A percentile compares a stretch with the other conserved stretches of the same genome.
phyloP scores from a whole-genome alignment of 1,140 invertebrate species.

The Caerostris extrusa region DNA sequence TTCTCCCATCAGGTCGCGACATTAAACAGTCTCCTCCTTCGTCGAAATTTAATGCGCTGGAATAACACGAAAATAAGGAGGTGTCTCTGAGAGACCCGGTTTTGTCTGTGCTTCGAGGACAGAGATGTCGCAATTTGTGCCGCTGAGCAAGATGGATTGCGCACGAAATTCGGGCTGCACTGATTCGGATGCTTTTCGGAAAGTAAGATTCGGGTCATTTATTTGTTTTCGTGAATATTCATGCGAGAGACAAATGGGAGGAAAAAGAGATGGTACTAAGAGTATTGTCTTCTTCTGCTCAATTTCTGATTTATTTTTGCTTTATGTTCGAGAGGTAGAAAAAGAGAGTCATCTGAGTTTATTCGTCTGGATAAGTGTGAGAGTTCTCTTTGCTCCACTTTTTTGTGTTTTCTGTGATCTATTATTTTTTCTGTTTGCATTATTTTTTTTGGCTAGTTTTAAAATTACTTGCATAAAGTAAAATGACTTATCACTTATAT shows the following conservation, averaged over 20 bases:
- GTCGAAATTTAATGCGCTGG: not conserved
- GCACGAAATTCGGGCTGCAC: not conserved
- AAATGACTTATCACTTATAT: no score
- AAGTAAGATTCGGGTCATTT: not conserved
- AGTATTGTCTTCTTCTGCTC: not conserved
- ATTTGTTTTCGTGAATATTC: constrained; percentile 1
- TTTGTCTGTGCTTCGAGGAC: not conserved
- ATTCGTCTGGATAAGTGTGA: no score
- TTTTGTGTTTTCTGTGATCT: no score
- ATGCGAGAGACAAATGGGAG: not conserved
- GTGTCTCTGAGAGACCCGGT: not conserved
- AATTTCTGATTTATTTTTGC: not conserved
- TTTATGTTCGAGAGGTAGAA: no score
- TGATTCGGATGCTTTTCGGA: not conserved
- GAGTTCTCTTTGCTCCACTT: no score
- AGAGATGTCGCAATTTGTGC: not conserved
- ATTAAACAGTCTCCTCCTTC: not conserved
- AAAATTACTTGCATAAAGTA: no score
- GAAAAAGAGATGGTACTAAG: no score
- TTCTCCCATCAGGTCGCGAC: constrained; percentile 31
- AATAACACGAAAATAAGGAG: constrained; percentile 37
- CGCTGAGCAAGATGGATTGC: not conserved
- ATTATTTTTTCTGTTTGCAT: no score
- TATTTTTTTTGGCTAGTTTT: no score
- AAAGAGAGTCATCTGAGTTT: no score